phyloP scores from a whole-genome alignment of 2,113 vertebrate genomes.

The Tonatia bakeri region DNA sequence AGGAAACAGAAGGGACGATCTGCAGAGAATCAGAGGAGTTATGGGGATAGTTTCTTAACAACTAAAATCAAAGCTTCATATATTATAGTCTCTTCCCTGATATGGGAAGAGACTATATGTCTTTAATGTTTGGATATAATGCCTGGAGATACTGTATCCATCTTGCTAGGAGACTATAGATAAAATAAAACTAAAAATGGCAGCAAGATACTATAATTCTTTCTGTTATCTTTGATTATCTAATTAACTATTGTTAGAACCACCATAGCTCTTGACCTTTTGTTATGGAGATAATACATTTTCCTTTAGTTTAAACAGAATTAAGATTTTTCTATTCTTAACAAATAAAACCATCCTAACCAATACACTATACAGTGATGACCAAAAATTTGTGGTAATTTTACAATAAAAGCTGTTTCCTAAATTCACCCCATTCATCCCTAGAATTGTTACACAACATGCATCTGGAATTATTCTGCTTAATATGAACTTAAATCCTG shows the following conservation, averaged over 20 bases:
- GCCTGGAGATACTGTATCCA: background rate
- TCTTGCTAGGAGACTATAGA: background rate
- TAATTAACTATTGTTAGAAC: background rate
- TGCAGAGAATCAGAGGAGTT: background rate
- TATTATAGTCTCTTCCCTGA: background rate
- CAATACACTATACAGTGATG: accelerated
- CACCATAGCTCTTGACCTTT: background rate
- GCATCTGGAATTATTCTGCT: background rate
- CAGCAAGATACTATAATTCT: background rate
- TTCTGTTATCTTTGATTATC: background rate
- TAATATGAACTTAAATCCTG: background rate
- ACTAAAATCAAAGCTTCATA: background rate
- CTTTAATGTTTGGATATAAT: background rate
- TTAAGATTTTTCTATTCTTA: background rate
- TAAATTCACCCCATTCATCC: background rate
- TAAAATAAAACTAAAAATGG: background rate
- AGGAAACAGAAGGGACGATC: background rate
- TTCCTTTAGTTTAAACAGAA: background rate
- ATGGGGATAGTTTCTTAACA: background rate
- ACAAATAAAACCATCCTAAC: background rate
- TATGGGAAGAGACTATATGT: too few relatives aligned
- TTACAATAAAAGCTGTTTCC: background rate
- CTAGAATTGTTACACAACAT: background rate
- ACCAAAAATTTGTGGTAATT: background rate
- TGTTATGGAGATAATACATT: background rate